Evolutionary conservation across 2,113 vertebrate species (phyloP).

Genomic region (Lophius piscatorius): DNA sequence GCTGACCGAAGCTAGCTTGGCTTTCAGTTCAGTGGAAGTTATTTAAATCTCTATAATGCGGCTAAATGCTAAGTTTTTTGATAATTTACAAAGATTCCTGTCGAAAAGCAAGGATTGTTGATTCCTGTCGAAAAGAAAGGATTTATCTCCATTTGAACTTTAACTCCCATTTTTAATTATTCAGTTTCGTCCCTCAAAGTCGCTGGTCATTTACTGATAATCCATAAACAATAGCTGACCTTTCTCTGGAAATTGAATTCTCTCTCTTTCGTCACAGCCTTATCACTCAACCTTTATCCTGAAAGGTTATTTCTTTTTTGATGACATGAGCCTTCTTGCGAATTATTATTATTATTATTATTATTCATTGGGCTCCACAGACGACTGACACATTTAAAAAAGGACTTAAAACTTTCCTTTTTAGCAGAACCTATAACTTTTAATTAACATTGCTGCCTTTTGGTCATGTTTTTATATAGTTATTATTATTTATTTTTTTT

Average conservation of each 20-base stretch:
- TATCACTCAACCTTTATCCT: slow-evolving; percentile 12
- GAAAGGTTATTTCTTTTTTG: slow-evolving; percentile 26
- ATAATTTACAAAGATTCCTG: neutral
- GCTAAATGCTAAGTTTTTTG: neutral
- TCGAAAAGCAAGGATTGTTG: no score
- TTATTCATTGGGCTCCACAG: no score
- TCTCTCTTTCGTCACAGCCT: neutral
- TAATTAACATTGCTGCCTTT: no score
- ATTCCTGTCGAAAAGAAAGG: no score
- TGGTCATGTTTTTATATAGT: no score
- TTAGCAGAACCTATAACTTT: no score
- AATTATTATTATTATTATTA: no score
- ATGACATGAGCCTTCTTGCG: slow-evolving; percentile 6
- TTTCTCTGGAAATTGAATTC: neutral
- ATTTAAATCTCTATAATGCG: accelerated
- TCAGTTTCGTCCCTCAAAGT: neutral
- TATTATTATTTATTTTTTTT: no score
- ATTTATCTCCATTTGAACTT: neutral
- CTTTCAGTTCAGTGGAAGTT: accelerated
- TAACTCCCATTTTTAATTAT: neutral
- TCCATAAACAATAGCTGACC: neutral
- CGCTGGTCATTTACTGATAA: neutral
- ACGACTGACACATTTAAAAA: no score
- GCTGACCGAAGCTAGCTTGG: neutral
- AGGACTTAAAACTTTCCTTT: no score